phyloP scores from a whole-genome alignment of 2,113 vertebrate genomes.

The Pterocles orientalis region DNA sequence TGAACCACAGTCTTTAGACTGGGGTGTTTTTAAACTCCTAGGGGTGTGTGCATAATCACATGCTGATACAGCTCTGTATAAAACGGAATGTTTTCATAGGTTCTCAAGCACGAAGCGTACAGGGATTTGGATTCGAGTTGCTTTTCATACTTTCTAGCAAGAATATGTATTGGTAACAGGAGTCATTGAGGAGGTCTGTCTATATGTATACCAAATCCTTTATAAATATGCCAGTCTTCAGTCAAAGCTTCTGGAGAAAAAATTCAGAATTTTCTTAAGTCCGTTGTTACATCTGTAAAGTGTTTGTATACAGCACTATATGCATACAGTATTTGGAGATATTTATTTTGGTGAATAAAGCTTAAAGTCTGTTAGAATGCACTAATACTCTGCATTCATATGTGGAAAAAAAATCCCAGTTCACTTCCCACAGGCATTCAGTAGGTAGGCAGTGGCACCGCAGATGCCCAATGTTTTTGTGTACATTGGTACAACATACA shows the following conservation, averaged over 20 bases:
- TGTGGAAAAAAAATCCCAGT: background rate
- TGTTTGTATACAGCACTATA: background rate
- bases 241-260: background rate
- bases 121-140: background rate
- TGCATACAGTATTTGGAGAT: background rate
- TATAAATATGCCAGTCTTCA: background rate
- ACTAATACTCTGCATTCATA: background rate
- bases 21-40: background rate
- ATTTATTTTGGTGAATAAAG: background rate
- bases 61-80: background rate
- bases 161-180: background rate
- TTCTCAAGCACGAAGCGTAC: background rate
- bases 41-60: background rate
- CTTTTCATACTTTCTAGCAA: background rate
- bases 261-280: background rate
- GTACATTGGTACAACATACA: background rate
- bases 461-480: background rate
- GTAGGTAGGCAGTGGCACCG: background rate
- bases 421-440: background rate
- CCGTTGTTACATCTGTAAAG: background rate
- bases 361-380: background rate
- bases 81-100: background rate
- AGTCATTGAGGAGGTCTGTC: background rate
- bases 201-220: background rate
- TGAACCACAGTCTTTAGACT: background rate